Conservation (phyloP, 2,888 invertebrate species). For the Scaptomyza reducta region DNA sequence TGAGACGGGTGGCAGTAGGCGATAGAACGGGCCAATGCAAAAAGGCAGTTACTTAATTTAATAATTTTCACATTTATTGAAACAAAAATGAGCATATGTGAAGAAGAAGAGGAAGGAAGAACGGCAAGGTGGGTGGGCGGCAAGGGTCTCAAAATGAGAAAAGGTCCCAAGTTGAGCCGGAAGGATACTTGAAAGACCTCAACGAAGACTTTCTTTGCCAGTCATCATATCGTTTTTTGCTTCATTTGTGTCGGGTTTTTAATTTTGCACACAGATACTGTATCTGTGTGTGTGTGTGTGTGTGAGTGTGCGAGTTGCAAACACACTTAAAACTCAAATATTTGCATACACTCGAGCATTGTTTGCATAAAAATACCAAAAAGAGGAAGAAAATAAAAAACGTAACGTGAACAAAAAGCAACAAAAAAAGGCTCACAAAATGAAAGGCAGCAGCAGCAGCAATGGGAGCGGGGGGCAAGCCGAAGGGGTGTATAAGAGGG, state of each 20-base stretch:
- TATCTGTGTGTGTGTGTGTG: slow-evolving; percentile 28
- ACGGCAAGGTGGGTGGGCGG: no score
- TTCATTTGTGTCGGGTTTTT: slow-evolving; percentile 78
- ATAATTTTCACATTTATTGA: slow-evolving; percentile 80
- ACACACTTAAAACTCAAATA: slow-evolving; percentile 82
- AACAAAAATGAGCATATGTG: slow-evolving; percentile 62
- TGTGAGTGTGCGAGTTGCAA: slow-evolving; percentile 58
- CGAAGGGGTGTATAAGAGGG: slow-evolving; percentile 8
- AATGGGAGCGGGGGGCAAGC: not conserved
- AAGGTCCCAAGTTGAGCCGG: slow-evolving; percentile 1
- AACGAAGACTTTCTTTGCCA: slow-evolving; percentile 35
- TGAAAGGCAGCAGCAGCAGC: slow-evolving; percentile 44
- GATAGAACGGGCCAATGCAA: slow-evolving; percentile 21
- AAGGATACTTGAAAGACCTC: not conserved
- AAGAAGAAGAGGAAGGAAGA: slow-evolving; percentile 5
- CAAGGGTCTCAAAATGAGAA: not conserved
- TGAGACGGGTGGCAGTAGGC: not conserved
- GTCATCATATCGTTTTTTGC: slow-evolving; percentile 49
- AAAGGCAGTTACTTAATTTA: slow-evolving; percentile 76
- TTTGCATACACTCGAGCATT: slow-evolving; percentile 82
- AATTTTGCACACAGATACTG: slow-evolving; percentile 56
- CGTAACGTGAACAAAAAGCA: slow-evolving; percentile 21
- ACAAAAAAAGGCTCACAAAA: slow-evolving; percentile 34
- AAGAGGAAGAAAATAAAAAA: slow-evolving; percentile 36
- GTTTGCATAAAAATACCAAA: slow-evolving; percentile 80